Evolutionary conservation across 1,140 invertebrate species (phyloP).

Genomic region (Helicoverpa armigera): DNA sequence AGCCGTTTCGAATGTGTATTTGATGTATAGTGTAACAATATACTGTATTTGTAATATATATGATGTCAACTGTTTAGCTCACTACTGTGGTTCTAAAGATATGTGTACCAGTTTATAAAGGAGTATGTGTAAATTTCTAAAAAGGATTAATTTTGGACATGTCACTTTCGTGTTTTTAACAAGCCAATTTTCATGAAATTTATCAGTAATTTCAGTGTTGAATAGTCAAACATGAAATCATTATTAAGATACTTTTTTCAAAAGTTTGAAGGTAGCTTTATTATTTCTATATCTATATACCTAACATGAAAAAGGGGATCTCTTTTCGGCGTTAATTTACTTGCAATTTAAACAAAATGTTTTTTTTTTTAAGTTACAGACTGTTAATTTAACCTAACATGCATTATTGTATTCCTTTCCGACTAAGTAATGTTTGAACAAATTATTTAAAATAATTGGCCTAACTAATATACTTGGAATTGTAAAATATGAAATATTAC

Average conservation of each 20-base stretch:
- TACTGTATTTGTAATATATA: conserved; percentile 33
- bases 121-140: too few relatives aligned
- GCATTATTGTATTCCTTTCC: neutral
- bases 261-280: too few relatives aligned
- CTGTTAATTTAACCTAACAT: neutral
- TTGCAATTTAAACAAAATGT: too few relatives aligned
- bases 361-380: neutral
- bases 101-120: too few relatives aligned
- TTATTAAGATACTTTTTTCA: neutral
- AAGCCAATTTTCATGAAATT: too few relatives aligned
- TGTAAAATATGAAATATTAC: conserved; percentile 4
- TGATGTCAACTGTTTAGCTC: neutral
- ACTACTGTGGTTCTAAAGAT: neutral
- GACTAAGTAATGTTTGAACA: too few relatives aligned
- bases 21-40: conserved; percentile 54
- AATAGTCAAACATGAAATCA: too few relatives aligned
- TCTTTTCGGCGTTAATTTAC: too few relatives aligned
- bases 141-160: too few relatives aligned
- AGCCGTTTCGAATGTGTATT: conserved; percentile 54
- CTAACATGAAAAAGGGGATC: too few relatives aligned
- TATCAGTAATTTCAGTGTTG: too few relatives aligned
- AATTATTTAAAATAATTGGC: conserved; percentile 8
- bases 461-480: conserved; percentile 17
- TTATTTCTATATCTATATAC: conserved; percentile 30
- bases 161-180: too few relatives aligned